Conservation (phyloP, 2,797 vertebrate genomes). For the Bovichtus diacanthus region DNA sequence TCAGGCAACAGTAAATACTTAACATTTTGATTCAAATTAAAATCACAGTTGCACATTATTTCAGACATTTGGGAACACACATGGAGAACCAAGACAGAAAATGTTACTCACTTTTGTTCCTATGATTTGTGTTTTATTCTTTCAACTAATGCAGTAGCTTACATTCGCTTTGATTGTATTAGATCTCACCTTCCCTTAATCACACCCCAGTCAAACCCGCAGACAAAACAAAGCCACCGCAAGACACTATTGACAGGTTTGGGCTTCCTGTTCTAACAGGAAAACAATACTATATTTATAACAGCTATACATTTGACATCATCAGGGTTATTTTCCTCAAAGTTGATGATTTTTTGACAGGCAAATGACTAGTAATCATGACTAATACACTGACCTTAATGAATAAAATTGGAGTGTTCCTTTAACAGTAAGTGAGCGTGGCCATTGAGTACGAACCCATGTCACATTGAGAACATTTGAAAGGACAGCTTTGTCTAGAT, state of each 20-base stretch:
- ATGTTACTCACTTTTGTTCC: neutral
- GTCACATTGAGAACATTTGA: neutral
- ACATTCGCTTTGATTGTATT: neutral
- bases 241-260: neutral
- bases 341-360: neutral
- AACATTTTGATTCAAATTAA: neutral
- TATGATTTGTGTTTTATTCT: neutral
- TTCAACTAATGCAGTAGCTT: neutral
- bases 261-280: neutral
- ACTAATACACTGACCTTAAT: neutral
- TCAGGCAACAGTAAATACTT: neutral
- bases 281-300: neutral
- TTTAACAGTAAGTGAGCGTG: neutral
- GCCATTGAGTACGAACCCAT: neutral
- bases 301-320: neutral
- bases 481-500: constrained; percentile 14
- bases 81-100: neutral
- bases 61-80: neutral
- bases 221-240: constrained; percentile 33
- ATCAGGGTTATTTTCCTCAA: neutral
- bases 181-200: constrained; percentile 7
- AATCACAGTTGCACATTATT: neutral
- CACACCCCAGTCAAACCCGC: neutral
- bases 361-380: neutral
- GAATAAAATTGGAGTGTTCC: neutral